Conservation (phyloP, 92 coral and sea anemone genomes). For the Nematostella vectensis region DNA sequence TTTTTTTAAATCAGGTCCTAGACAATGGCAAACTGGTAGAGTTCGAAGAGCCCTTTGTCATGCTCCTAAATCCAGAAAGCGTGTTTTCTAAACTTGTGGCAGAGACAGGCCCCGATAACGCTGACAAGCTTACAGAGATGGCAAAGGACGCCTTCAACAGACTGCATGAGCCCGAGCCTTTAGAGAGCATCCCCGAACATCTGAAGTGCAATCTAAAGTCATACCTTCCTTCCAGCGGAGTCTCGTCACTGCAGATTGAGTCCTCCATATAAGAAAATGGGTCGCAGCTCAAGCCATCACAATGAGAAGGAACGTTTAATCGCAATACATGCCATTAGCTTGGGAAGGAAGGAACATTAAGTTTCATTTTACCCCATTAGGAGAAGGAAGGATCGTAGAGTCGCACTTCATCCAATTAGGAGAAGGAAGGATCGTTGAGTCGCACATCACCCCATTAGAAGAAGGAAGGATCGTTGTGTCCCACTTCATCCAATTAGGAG, state of each 20-base stretch:
- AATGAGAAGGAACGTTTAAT: neutral
- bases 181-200: slow-evolving; percentile 42
- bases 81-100: slow-evolving; percentile 69
- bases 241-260: slow-evolving; percentile 56
- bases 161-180: slow-evolving; percentile 35
- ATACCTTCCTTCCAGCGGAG: slow-evolving; percentile 44
- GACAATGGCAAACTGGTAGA: slow-evolving; percentile 79
- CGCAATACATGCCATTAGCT: no score
- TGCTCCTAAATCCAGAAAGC: slow-evolving; percentile 57
- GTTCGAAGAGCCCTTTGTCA: slow-evolving; percentile 82
- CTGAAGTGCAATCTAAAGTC: slow-evolving; percentile 32
- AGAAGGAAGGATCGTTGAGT: no score
- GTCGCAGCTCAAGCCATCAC: neutral
- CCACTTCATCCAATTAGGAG: no score
- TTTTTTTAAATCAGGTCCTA: slow-evolving; percentile 57
- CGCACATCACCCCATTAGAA: no score
- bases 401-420: no score
- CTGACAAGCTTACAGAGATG: slow-evolving; percentile 45
- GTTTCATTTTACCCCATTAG: no score
- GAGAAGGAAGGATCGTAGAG: no score
- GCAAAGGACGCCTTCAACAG: slow-evolving; percentile 51
- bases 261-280: slow-evolving; percentile 25
- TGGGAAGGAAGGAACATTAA: no score
- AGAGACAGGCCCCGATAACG: slow-evolving; percentile 62
- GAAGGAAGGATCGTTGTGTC: no score